Percentiles rank a stretch among this genome's conserved stretches.
Evolutionary conservation across 1,140 invertebrate genomes (phyloP).

Genomic region (Episyrphus balteatus): DNA sequence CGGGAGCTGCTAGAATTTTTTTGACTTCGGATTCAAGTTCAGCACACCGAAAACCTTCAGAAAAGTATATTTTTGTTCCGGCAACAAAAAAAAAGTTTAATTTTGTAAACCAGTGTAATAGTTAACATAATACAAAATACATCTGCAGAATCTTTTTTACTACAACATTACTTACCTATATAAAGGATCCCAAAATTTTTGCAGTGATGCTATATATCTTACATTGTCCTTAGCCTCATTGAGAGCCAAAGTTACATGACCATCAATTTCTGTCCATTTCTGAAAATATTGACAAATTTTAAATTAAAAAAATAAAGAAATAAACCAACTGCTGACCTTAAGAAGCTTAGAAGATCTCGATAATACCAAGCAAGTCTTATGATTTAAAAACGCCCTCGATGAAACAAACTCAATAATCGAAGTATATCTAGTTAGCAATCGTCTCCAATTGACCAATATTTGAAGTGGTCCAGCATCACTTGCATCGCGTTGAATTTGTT

Average conservation of each 20-base stretch:
- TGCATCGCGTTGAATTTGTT: slow-evolving; percentile 68
- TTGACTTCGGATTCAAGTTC: too few relatives aligned
- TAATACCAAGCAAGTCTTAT: slow-evolving; percentile 54
- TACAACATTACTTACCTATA: slow-evolving; percentile 39
- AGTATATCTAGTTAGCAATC: slow-evolving; percentile 64
- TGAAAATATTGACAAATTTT: slow-evolving; percentile 19
- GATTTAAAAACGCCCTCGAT: slow-evolving; percentile 47
- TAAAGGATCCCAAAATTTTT: slow-evolving; percentile 75
- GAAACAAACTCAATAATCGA: slow-evolving; percentile 69
- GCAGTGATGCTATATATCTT: slow-evolving; percentile 74
- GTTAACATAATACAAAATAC: too few relatives aligned
- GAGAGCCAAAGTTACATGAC: slow-evolving; percentile 56
- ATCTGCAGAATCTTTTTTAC: too few relatives aligned
- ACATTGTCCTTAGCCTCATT: slow-evolving; percentile 83
- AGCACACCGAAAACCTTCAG: too few relatives aligned
- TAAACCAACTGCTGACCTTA: slow-evolving; percentile 41
- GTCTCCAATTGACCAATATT: slow-evolving; percentile 73
- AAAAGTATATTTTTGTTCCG: too few relatives aligned
- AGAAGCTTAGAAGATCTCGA: slow-evolving; percentile 57
- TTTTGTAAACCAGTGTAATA: too few relatives aligned
- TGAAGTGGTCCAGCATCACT: slow-evolving; percentile 67
- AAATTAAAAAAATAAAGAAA: not conserved
- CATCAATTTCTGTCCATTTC: slow-evolving; percentile 68
- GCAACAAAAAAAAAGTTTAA: too few relatives aligned
- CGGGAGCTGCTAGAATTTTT: too few relatives aligned